Evolutionary conservation across 2,113 vertebrate species (phyloP), one percentile per base, ranked within the genome.

Genomic region (Hassar affinis): DNA sequence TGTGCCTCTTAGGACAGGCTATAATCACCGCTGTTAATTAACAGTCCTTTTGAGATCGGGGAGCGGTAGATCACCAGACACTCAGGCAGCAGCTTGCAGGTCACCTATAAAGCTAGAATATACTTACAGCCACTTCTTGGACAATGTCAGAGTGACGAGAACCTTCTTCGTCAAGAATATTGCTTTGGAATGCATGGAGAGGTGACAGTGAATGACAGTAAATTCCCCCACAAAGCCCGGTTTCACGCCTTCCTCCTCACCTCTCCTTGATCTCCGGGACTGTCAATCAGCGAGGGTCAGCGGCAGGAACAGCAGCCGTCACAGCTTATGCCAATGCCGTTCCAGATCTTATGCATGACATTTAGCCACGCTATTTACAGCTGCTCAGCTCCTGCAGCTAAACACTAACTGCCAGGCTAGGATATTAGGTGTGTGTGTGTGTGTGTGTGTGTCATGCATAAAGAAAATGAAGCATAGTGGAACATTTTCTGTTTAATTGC

Each of bases 281-380:
- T 89, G 85, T 87, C 83, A 89, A 84, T 88, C 88, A 88, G 52
- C 15, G 47, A 75, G 69, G 88, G 88, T 87, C 80, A 80, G 74
- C 35, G 30, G 15, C 6, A 66, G 77, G 69, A 42, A 10, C 52
- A 12, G 68, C 81, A 62, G 18, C 78, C 84, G 81, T 84, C 84
- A 85, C 62, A 79, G 77, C 84, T 77, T 83, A 85, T 87, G 84
- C 86, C 83, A 87, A 87, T 87, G 72, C 82, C 38, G 69, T 54
- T 61, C 18, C 61, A 57, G 54, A 87, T 84, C 86, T 81, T 78
- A 61, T 75, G 62, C 78, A 8, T 88, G 87, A 84, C 87, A 86
- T 88, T 88, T 84, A 85, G 79, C 80, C 64, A 68, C 20, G 30
- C 52, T 78, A 59, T 80, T 81, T 84, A 84, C 84, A 84, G 76